These are phyloP conservation scores for Pseudomugil gertrudae DNA, from an alignment of 2,797 vertebrate genomes.

Conservation along the genomic window DNA sequence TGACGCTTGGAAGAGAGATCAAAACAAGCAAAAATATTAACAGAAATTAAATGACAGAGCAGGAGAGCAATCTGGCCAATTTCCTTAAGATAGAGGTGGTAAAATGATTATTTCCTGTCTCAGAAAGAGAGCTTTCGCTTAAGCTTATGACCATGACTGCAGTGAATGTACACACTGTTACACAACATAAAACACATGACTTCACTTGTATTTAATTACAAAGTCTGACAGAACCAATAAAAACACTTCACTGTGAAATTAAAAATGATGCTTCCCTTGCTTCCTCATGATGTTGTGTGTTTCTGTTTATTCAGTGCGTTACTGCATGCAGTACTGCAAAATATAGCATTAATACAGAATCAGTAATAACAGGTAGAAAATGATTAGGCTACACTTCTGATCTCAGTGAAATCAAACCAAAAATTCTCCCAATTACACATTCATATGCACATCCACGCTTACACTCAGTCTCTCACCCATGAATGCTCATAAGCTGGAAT, in stretches of 20 bases:
- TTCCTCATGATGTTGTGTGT: neutral
- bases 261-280: neutral
- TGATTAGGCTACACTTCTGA: neutral
- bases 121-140: conserved; percentile 1
- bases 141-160: conserved; percentile 2
- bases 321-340: neutral
- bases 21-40: conserved; percentile 32
- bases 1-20: neutral
- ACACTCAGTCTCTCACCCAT: neutral
- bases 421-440: neutral
- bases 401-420: conserved; percentile 15
- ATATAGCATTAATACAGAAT: neutral
- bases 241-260: conserved; percentile 4
- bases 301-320: neutral
- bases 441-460: neutral
- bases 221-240: conserved; percentile 14
- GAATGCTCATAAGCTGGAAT: conserved; percentile 2
- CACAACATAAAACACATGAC: neutral
- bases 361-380: neutral
- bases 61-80: conserved; percentile 26
- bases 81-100: conserved; percentile 21
- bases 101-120: conserved; percentile 15
- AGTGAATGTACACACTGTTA: neutral
- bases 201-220: conserved; percentile 28
- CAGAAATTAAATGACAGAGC: conserved; percentile 14